These are phyloP conservation scores for Lydus trimaculatus DNA, from an alignment of 2,888 invertebrate genomes.

Conservation along the genomic window DNA sequence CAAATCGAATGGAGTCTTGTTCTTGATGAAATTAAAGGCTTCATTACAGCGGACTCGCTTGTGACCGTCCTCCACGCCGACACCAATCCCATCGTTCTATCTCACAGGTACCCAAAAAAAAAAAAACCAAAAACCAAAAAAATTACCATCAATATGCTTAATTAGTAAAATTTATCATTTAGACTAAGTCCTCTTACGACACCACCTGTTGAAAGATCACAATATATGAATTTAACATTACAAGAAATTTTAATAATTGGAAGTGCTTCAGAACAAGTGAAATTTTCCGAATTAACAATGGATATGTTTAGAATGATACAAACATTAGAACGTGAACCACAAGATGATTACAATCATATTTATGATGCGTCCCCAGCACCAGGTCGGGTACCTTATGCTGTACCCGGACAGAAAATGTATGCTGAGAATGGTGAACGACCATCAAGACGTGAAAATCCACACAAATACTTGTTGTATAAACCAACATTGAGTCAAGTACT, in stretches of 20 bases:
- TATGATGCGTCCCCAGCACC: slow-evolving; percentile 76
- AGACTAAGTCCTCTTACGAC: slow-evolving; percentile 84
- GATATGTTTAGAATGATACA: slow-evolving; percentile 99
- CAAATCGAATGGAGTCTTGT: slow-evolving; percentile 96
- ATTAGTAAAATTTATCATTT: slow-evolving; percentile 37
- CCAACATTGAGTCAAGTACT: slow-evolving; percentile 93
- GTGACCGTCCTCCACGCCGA: slow-evolving; percentile 90
- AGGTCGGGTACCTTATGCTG: slow-evolving; percentile 67
- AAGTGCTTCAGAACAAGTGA: slow-evolving; percentile 92
- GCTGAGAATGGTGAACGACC: slow-evolving; percentile 77
- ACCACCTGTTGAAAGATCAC: slow-evolving; percentile 86
- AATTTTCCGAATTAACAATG: slow-evolving; percentile 95
- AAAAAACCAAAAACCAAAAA: not conserved
- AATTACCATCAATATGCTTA: slow-evolving; percentile 11
- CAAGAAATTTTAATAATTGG: slow-evolving; percentile 96
- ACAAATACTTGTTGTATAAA: slow-evolving; percentile 95
- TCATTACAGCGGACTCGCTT: slow-evolving; percentile 90
- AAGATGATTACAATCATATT: slow-evolving; percentile 78
- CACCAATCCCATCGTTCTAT: slow-evolving; percentile 83
- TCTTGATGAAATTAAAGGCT: slow-evolving; percentile 92
- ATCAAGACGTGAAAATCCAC: slow-evolving; percentile 85
- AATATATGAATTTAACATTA: slow-evolving; percentile 84
- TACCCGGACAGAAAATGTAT: slow-evolving; percentile 59
- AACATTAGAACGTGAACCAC: slow-evolving; percentile 91
- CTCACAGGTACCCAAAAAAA: slow-evolving; percentile 79